Evolutionary conservation across 2,888 invertebrate genomes (phyloP).

Genomic region (Drosophila kambysellisi): DNA sequence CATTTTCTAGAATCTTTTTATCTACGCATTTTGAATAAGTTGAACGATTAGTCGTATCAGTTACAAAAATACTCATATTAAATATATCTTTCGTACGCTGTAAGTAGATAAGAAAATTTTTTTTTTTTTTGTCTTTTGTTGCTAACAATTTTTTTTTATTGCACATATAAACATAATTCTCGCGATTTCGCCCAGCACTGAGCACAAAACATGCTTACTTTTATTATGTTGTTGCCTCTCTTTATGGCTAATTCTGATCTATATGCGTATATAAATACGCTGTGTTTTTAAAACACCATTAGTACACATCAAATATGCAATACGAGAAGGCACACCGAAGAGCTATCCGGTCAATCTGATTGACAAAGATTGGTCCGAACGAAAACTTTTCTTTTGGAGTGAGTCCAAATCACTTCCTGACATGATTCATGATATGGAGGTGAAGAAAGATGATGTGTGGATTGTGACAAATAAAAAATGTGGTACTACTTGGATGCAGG

Average conservation of each 20-base stretch:
- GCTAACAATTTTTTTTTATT: too few species aligned
- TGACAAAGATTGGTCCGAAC: conserved; percentile 66
- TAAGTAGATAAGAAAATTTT: background rate
- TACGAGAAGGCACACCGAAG: conserved; percentile 43
- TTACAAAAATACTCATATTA: background rate
- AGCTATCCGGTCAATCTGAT: conserved; percentile 49
- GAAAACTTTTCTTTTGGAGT: conserved; percentile 35
- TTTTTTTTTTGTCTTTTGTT: background rate
- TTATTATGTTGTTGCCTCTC: too few species aligned
- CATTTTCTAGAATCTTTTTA: too few species aligned
- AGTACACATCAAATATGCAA: conserved; percentile 48
- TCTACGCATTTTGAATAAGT: background rate
- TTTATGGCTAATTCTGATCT: too few species aligned
- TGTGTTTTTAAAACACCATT: background rate
- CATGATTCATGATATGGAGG: conserved; percentile 67
- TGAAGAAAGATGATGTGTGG: conserved; percentile 81
- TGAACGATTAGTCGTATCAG: background rate
- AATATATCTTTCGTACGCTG: background rate
- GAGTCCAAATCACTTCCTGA: conserved; percentile 35
- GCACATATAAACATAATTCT: too few species aligned
- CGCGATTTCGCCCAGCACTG: too few species aligned
- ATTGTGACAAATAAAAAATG: conserved; percentile 76
- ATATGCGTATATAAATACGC: too few species aligned
- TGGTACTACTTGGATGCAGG: conserved; percentile 84
- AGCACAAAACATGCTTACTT: too few species aligned